Conservation (phyloP, 2,797 vertebrate species). For the Notamacropus eugenii region DNA sequence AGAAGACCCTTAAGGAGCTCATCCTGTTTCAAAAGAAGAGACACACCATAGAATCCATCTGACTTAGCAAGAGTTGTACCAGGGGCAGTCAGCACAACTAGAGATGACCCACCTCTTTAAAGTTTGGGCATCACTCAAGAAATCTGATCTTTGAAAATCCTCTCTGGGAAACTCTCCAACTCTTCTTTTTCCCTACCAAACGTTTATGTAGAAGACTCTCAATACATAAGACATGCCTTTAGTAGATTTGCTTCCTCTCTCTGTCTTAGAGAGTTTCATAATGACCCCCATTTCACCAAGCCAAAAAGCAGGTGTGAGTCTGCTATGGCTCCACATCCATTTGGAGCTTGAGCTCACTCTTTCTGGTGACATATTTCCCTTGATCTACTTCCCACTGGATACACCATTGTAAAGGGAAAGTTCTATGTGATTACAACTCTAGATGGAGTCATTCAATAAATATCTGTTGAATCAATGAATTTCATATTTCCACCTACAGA, state of each 20-base stretch:
- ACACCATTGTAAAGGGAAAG: constrained; percentile 15
- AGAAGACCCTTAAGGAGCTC: neutral
- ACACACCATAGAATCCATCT: neutral
- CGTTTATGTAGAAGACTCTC: neutral
- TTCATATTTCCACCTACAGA: constrained; percentile 44
- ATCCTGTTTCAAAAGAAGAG: neutral
- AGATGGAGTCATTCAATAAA: neutral
- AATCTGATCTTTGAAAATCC: neutral
- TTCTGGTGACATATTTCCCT: constrained; percentile 51
- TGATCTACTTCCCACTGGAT: constrained; percentile 19
- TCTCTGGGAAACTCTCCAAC: neutral
- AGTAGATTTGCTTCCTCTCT: neutral
- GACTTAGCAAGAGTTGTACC: neutral
- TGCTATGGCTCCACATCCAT: neutral
- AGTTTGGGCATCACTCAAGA: neutral
- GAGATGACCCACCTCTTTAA: neutral
- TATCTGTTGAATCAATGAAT: constrained; percentile 43
- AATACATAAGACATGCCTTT: neutral
- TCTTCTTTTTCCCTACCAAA: neutral
- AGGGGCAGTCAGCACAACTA: neutral
- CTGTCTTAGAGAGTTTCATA: neutral
- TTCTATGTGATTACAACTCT: constrained; percentile 22
- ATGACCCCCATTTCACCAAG: neutral
- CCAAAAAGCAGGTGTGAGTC: neutral
- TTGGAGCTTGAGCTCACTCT: constrained; percentile 11